Base-by-base conservation (phyloP, 2,113 vertebrate genomes). In the Emydocephalus ijimae region DNA sequence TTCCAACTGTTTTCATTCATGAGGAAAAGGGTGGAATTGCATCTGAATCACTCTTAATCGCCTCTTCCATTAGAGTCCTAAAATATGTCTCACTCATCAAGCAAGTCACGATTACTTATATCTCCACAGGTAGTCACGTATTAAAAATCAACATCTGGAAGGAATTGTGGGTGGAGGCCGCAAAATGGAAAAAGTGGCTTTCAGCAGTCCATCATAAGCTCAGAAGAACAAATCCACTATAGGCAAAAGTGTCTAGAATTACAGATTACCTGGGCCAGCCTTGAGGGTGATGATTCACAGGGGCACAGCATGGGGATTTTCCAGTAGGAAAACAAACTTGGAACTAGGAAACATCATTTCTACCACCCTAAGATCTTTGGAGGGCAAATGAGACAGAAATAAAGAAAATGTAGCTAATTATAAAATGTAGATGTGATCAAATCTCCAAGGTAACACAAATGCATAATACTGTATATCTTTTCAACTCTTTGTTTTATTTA, bases 51-150 rank as follows among this genome's bases (percentile, higher is more conserved):
- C n/a, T 91, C 52, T 61, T 95, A 96, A 95, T 95, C 90, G 92
- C 86, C 87, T 90, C 90, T 96, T 94, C 85, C 94, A 95, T 96
- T 95, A 96, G n/a, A 43, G 87, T 55, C 92, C 89, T 93, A 91
- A 88, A 91, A 74, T 24, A 89, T 85, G 24, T 8, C 64, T 64
- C 90, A 88, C 18, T 54, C 61, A 88, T 26, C 90, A 89, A 91
- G 92, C 95, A 95, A 88, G 74, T 87, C 89, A 29, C 94, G 91
- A 87, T 93, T 87, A 90, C 29, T 89, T 90, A 85, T 6, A 89
- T 93, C 95, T 94, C 88, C 93, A 89, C 43, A 93, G 45, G 50
- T 87, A 93, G 74, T 94, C 14, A 0, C n/a, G 74, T 88, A 20
- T 87, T 92, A 93, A 90, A 91, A 96, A 94, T 93, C n/a, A 81